Evolutionary conservation across 2,113 vertebrate genomes (phyloP), one percentile per base, ranked within the genome.

Genomic region (Ramphastos sulfuratus): DNA sequence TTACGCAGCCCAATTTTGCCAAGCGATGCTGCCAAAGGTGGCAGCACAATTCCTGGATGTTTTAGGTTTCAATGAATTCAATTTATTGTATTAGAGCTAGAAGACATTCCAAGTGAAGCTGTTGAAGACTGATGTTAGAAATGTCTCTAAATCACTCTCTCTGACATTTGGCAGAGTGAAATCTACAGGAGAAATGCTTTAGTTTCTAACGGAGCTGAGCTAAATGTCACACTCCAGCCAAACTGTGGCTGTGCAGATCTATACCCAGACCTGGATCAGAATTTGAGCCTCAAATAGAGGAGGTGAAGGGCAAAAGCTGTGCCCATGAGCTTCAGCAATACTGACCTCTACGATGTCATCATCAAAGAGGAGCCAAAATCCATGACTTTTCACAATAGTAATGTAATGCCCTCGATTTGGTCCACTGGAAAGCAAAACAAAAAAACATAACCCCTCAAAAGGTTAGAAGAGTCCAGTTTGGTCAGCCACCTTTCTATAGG

Each of bases 311-410:
- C 39, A 17, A 19, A 69, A 50, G 23, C 18, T 73, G n/a, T 70
- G 20, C 19, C 67, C 21, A 20, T 35, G 35, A 35, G 30, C 9
- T 65, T 82, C 12, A 69, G 61, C 10, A 87, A 85, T 86, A 98
- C 98, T 93, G 75, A 99, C 99, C 99, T 99, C 99, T 94, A 99
- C 99, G 50, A 99, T 99, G 98, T 99, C 99, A 31, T 99, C 99
- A 60, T 99, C 99, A 90, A 99, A 99, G 96, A 99, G 97, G 87
- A 99, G 98, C 99, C 99, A 99, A 98, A 99, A 99, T 95, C 99
- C 99, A 2, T 99, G 99, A 96, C 99, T 99, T 98, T 99, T 99
- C 97, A 99, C 99, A 48, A 99, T 99, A 88, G 99, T 99, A 94
- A 99, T 99, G 96, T 99, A 99, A 98, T 99, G 99, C 23, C 99